phyloP scores from a whole-genome alignment of 2,113 vertebrate species.

The Otis tarda region DNA sequence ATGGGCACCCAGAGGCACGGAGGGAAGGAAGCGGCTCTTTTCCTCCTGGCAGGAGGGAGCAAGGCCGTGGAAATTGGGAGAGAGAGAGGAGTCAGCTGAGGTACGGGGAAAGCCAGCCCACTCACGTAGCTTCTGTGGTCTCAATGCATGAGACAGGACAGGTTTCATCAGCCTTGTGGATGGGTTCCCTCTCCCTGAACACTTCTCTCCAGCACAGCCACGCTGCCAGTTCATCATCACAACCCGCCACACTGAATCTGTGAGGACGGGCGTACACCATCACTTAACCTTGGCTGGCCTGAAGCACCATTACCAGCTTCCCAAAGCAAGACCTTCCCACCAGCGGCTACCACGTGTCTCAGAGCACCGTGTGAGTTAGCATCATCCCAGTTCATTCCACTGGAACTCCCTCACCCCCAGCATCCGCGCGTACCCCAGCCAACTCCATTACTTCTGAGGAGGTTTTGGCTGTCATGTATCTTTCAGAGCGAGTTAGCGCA shows the following conservation, averaged over 20 bases:
- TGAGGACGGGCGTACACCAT: neutral
- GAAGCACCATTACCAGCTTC: neutral
- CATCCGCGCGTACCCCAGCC: neutral
- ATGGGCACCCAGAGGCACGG: neutral
- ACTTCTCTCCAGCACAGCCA: neutral
- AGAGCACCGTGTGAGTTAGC: neutral
- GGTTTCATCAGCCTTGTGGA: neutral
- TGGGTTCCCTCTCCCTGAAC: neutral
- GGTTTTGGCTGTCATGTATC: constrained; percentile 38
- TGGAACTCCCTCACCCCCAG: neutral
- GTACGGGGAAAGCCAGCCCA: neutral
- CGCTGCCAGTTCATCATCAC: neutral
- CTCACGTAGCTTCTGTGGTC: neutral
- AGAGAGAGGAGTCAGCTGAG: neutral
- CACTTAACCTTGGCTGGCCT: neutral
- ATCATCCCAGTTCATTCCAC: neutral
- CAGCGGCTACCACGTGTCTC: neutral
- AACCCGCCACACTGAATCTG: accelerated
- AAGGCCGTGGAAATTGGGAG: neutral
- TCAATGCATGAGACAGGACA: neutral
- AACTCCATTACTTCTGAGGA: neutral
- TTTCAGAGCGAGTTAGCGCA: constrained; percentile 22
- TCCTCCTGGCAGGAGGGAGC: neutral
- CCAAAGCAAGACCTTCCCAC: neutral
- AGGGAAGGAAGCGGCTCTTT: neutral